Evolutionary conservation across 2,113 vertebrate genomes (phyloP), one percentile per base, ranked within the genome.

Genomic region (Rhea americana): DNA sequence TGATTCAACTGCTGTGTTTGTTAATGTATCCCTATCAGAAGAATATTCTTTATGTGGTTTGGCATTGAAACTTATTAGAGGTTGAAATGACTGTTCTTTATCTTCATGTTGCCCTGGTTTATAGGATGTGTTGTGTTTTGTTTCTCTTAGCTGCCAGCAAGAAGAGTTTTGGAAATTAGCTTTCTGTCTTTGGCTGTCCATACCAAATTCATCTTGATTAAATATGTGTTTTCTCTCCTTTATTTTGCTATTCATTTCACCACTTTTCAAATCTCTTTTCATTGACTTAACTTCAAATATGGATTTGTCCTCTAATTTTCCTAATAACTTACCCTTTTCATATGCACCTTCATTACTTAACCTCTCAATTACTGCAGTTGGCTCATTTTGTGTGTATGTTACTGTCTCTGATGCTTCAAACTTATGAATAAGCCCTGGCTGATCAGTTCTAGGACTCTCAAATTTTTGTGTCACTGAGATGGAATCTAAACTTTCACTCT

Each of bases 201-300:
- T 48, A 66, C 96, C 97, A 96, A 97, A 97, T 93, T 95, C 90
- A 48, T 96, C 86, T 94, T 98, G 96, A 91, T 97, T 95, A 89
- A 97, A 96, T 79, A 96, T 89, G 66, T 7, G 91, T 95, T 91
- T 94, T 86, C 78, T 93, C 93, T 97, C 97, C 82, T 97, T 97
- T 53, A 96, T 65, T 51, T 95, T 95, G 67, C 82, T 96, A 82
- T 93, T 97, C 95, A 97, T 92, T 76, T 98, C 97, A 92, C 93
- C 95, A 87, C 97, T 97, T 97, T 98, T 97, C 97, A 98, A 98
- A 95, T 97, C 95, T 95, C 97, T 97, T 97, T 96, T 98, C 79
- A 98, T 96, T 74, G 97, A 97, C 91, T 97, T 98, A 55, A 98
- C 96, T 95, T 98, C 97, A 93, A 98, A 98, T 89, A 89, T 71